Conservation (phyloP, 2,113 vertebrate genomes). For the Danionella cerebrum region DNA sequence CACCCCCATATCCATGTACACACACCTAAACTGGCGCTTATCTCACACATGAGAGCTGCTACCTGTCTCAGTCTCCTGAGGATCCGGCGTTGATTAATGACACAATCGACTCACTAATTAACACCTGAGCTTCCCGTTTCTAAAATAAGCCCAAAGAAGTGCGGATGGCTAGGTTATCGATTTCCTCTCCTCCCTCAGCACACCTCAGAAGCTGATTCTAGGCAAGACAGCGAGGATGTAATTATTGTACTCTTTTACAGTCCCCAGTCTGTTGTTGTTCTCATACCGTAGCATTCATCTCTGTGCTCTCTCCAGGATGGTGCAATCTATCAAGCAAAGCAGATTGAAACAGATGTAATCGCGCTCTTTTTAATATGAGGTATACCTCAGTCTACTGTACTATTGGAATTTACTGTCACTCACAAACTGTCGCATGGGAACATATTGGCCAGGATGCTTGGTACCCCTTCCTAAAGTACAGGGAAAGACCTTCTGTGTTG, state of each 20-base stretch:
- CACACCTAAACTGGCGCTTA: not conserved
- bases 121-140: slow-evolving; percentile 50
- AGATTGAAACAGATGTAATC: not conserved
- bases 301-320: not conserved
- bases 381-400: not conserved
- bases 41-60: slow-evolving; percentile 18
- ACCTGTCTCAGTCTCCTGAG: slow-evolving; percentile 47
- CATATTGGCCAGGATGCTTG: too few relatives aligned
- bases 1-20: not conserved
- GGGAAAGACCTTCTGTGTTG: too few relatives aligned
- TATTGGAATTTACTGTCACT: not conserved
- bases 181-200: slow-evolving; percentile 40
- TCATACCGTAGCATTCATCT: not conserved
- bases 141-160: slow-evolving; percentile 52
- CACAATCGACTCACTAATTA: slow-evolving; percentile 64
- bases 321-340: not conserved
- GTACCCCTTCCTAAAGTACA: too few relatives aligned
- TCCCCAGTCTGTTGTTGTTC: not conserved
- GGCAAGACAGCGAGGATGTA: slow-evolving; percentile 25
- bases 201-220: slow-evolving; percentile 33
- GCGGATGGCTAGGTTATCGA: slow-evolving; percentile 51
- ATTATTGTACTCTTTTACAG: slow-evolving; percentile 48
- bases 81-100: slow-evolving; percentile 61
- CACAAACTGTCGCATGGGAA: too few relatives aligned
- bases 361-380: not conserved